Conservation (phyloP, 2,797 vertebrate species). For the Macropodus opercularis region DNA sequence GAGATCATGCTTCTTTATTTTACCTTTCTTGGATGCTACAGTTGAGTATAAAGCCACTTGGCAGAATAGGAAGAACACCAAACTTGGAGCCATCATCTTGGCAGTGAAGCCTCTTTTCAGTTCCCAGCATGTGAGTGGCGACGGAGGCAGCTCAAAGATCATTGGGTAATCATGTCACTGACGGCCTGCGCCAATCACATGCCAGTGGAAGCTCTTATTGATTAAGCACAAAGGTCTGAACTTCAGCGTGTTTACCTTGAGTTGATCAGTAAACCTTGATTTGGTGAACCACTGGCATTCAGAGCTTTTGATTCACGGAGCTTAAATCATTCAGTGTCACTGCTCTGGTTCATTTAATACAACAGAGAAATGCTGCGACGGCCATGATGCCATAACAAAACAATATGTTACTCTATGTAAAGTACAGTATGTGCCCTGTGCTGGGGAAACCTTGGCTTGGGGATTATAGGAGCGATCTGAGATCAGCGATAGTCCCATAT, state of each 20-base stretch:
- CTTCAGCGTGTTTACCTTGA: slow-evolving; percentile 61
- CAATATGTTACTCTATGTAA: not conserved
- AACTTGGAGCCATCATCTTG: slow-evolving; percentile 59
- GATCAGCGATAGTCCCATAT: not conserved
- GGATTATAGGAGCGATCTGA: not conserved
- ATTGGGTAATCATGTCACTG: not conserved
- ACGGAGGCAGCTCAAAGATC: slow-evolving; percentile 8
- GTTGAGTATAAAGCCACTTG: slow-evolving; percentile 48
- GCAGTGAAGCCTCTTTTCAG: slow-evolving; percentile 21
- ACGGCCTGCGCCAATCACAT: slow-evolving; percentile 54
- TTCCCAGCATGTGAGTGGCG: not conserved
- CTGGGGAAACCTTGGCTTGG: not conserved
- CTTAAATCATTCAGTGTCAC: not conserved
- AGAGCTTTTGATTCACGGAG: not conserved
- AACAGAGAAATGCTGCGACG: not conserved
- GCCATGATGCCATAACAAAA: not conserved
- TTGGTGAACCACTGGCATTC: slow-evolving; percentile 6
- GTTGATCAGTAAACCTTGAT: slow-evolving; percentile 56
- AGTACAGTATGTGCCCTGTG: no score
- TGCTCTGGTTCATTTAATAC: not conserved
- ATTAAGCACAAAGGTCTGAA: slow-evolving; percentile 67
- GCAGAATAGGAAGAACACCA: slow-evolving; percentile 64
- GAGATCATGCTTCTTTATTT: not conserved
- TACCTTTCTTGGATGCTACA: slow-evolving; percentile 71
- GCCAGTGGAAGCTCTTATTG: slow-evolving; percentile 35